Conservation (phyloP, 2,888 invertebrate species). For the Lamproptera curius region DNA sequence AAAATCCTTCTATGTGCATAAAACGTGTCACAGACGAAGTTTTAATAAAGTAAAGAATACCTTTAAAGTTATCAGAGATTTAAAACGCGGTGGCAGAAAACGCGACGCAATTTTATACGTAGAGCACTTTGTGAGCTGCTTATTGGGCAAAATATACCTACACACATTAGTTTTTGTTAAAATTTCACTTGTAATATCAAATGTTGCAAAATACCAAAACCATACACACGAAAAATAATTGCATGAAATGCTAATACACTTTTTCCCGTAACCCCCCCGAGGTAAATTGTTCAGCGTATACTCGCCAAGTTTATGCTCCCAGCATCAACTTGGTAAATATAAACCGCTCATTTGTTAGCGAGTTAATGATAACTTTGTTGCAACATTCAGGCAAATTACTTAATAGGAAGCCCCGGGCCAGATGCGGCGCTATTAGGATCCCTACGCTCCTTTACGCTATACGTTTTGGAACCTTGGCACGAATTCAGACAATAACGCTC, state of each 20-base stretch:
- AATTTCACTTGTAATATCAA: too few species aligned
- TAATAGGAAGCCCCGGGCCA: conserved; percentile 13
- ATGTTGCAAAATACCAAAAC: neutral
- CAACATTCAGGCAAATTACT: conserved; percentile 18
- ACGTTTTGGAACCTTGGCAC: conserved; percentile 1
- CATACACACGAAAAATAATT: neutral
- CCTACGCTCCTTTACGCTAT: conserved; percentile 5
- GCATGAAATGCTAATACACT: neutral
- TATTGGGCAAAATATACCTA: too few species aligned
- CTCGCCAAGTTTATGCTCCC: neutral
- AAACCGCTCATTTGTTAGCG: conserved; percentile 5
- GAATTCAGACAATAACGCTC: neutral
- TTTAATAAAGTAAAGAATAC: too few species aligned
- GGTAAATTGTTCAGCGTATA: too few species aligned
- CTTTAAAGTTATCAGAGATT: too few species aligned
- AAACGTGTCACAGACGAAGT: too few species aligned
- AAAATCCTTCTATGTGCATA: too few species aligned
- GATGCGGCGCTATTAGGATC: conserved; percentile 20
- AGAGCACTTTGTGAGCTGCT: too few species aligned
- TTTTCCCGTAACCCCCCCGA: neutral
- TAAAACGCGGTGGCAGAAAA: too few species aligned
- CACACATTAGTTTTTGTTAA: too few species aligned
- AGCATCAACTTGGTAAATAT: neutral
- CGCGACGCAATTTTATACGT: too few species aligned
- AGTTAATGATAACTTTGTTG: conserved; percentile 13